Percentiles rank a stretch among this genome's conserved stretches.
These are phyloP conservation scores for Cacatua alba DNA, from an alignment of 2,113 vertebrate genomes.

Conservation along the genomic window DNA sequence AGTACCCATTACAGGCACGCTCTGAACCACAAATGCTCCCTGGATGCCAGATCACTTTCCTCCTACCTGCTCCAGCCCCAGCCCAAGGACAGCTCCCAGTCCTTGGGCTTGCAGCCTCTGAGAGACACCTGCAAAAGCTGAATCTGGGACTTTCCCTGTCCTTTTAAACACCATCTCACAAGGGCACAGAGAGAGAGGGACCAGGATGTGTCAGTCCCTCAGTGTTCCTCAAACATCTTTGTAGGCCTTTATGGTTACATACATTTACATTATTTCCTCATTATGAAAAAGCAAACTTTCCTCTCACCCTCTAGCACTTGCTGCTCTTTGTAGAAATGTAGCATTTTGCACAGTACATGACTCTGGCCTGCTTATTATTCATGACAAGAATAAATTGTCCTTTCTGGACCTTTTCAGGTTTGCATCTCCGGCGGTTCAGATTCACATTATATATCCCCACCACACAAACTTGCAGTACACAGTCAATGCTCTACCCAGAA, in stretches of 20 bases:
- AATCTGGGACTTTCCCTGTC: background rate
- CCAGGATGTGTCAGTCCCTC: background rate
- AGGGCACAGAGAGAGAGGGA: background rate
- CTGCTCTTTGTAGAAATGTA: background rate
- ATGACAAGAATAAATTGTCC: background rate
- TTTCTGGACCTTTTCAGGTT: background rate
- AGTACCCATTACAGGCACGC: rapidly evolving
- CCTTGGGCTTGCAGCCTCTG: background rate
- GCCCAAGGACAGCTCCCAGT: background rate
- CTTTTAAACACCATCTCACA: background rate
- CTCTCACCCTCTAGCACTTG: rapidly evolving
- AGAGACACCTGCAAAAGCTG: background rate
- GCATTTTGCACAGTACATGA: rapidly evolving
- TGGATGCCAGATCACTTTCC: background rate
- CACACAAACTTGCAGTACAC: background rate
- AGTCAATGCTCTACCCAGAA: background rate
- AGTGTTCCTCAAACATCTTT: background rate
- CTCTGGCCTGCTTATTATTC: background rate
- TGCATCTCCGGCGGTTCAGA: background rate
- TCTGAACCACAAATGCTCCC: background rate
- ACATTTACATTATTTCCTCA: background rate
- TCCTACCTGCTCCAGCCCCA: background rate
- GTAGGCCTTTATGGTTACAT: background rate
- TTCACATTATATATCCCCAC: rapidly evolving
- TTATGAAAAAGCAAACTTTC: background rate